Base-by-base conservation (phyloP, 2,888 invertebrate genomes). In the Apodemia duryi region DNA sequence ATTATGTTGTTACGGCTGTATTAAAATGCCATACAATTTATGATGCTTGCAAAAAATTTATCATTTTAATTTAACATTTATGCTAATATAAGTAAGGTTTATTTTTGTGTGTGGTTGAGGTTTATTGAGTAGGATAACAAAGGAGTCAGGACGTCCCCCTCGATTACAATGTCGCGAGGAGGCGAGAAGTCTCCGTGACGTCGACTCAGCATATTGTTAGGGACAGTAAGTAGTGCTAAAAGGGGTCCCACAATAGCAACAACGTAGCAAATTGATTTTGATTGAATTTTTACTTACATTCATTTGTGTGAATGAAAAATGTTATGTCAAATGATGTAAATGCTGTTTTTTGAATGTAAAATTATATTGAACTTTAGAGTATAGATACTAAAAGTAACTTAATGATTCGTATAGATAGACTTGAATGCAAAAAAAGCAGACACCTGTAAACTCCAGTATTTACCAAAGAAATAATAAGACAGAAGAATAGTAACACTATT, bases 11-110 rank as follows among this genome's bases (percentile, higher is more conserved):
- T 91, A 91, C 85, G 86, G 89, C 90, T 88, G 86, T 90, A 91
- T 91, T 89, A 91, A 90, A 91, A 79, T 81, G 85, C 83, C 80
- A 88, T 91, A 88, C 91, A 91, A 88, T 89, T 88, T 89, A 91
- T 91, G 86, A 85, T 79, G 84, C 88, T 86, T 85, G 85, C 85
- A 75, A 74, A 84, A 74, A 77, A 71, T 68, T 4, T 4, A 1
- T 1, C 65, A 67, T 1, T 21, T n/a, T 6, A 79, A 69, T 74
- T 67, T 69, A 38, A 35, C 65, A 71, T 74, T 70, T 80, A 67
- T 41, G 0, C 0, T 0, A 0, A 7, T 2, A 0, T 0, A 0
- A 0, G 52, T 71, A 78, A 35, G 72, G 75, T 75, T 61, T 46
- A 68, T 46, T 73, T 80, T 81, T 35, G 70, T 11, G 69, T 74